These are phyloP conservation scores for Cotesia typhae DNA, from an alignment of 1,140 invertebrate genomes.

Conservation along the genomic window DNA sequence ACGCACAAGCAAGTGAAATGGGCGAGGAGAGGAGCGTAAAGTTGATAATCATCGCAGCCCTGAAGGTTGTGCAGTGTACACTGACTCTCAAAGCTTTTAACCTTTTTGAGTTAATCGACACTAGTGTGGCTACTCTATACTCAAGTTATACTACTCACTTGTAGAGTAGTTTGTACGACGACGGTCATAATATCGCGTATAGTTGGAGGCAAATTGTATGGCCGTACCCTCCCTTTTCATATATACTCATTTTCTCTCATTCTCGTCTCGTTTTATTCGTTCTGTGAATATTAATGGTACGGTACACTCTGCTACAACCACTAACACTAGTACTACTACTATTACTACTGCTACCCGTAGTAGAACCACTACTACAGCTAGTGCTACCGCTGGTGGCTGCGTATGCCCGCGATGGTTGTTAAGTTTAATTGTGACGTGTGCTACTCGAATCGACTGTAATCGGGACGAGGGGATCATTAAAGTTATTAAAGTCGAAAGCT, in stretches of 20 bases:
- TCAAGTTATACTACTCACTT: constrained; percentile 14
- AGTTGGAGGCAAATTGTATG: neutral
- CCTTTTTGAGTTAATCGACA: constrained; percentile 25
- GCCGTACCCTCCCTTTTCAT: constrained; percentile 21
- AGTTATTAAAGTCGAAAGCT: constrained; percentile 43
- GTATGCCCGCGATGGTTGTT: constrained; percentile 34
- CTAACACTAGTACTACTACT: neutral
- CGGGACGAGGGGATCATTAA: constrained; percentile 37
- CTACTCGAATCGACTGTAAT: constrained; percentile 31
- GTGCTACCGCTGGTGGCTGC: neutral
- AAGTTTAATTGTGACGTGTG: constrained; percentile 43
- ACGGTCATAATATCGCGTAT: neutral
- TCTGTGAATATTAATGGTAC: constrained; percentile 37
- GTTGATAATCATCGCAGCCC: constrained; percentile 4
- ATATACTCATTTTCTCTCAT: constrained; percentile 26
- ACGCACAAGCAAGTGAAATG: neutral
- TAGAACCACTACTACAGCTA: neutral
- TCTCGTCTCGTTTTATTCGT: constrained; percentile 49
- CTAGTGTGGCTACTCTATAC: no score
- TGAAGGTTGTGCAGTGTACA: neutral
- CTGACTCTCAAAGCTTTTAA: neutral
- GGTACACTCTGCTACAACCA: no score
- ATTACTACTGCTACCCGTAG: neutral
- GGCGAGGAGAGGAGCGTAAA: no score
- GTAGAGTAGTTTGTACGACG: constrained; percentile 19